Evolutionary conservation across 2,888 invertebrate genomes (phyloP).

Genomic region (Crossocerus cetratus): DNA sequence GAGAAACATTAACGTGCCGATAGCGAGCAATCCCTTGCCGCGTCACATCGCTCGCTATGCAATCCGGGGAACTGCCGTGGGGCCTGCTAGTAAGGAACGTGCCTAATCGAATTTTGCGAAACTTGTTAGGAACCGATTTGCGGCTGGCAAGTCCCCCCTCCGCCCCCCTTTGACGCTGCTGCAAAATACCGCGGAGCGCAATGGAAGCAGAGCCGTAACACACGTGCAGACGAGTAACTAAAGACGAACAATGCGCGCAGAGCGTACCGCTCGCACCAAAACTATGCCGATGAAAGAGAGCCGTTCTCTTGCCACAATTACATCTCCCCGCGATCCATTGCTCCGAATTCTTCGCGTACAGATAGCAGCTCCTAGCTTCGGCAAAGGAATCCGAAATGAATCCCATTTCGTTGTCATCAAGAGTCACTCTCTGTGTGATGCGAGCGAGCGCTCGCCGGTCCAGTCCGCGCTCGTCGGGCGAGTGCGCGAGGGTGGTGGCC

Average conservation of each 20-base stretch:
- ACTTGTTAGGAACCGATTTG: constrained; percentile 63
- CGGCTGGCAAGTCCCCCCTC: constrained; percentile 48
- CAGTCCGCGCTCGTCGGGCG: background rate
- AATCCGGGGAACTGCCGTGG: constrained; percentile 2
- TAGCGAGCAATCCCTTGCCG: constrained; percentile 22
- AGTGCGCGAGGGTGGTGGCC: background rate
- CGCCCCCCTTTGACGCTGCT: constrained; percentile 23
- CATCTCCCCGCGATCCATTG: constrained; percentile 10
- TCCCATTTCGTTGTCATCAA: too few relatives aligned
- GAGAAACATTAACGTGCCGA: constrained; percentile 39
- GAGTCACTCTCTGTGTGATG: too few relatives aligned
- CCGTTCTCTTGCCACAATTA: constrained; percentile 18
- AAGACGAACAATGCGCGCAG: constrained; percentile 60
- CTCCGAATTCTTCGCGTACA: constrained; percentile 29
- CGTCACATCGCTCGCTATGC: constrained; percentile 27
- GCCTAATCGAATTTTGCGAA: constrained; percentile 64
- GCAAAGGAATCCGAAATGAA: constrained; percentile 10
- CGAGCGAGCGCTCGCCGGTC: too few relatives aligned
- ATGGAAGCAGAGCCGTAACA: background rate
- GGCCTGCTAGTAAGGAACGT: constrained; percentile 26
- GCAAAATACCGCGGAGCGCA: constrained; percentile 37
- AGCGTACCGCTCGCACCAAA: constrained; percentile 45
- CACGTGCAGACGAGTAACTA: constrained; percentile 36
- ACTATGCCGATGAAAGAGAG: constrained; percentile 54
- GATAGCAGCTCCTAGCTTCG: too few relatives aligned